phyloP scores from a whole-genome alignment of 2,888 invertebrate genomes.

The Melinaea menophilus region DNA sequence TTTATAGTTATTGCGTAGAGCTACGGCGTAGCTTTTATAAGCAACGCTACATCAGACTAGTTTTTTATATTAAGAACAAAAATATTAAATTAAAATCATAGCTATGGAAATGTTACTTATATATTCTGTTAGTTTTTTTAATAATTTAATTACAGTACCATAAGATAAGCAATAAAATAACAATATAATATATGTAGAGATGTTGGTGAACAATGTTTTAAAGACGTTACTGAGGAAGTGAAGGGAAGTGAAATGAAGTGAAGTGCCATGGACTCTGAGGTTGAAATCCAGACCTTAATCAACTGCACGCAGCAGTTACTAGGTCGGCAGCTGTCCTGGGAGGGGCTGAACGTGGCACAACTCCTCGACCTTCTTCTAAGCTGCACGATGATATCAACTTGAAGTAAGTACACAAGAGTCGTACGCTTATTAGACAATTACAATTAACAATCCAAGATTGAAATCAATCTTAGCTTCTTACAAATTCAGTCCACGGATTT shows the following conservation, averaged over 20 bases:
- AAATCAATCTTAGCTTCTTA: background rate
- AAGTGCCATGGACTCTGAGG: too few species aligned
- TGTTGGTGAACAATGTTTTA: conserved; percentile 28
- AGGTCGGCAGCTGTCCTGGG: conserved; percentile 56
- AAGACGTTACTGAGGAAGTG: conserved; percentile 14
- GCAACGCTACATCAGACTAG: too few species aligned
- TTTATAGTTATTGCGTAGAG: too few species aligned
- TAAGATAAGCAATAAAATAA: too few species aligned
- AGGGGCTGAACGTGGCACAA: conserved; percentile 62
- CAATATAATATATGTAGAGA: conserved; percentile 23
- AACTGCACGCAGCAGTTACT: conserved; percentile 70
- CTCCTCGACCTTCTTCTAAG: conserved; percentile 61
- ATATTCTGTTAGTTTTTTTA: too few species aligned
- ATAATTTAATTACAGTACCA: too few species aligned
- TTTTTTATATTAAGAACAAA: too few species aligned
- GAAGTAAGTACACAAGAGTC: conserved; percentile 52
- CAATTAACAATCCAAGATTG: background rate
- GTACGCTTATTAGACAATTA: background rate
- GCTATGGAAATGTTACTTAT: too few species aligned
- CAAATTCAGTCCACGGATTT: background rate
- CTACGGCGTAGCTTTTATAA: too few species aligned
- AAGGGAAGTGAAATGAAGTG: too few species aligned
- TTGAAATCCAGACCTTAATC: conserved; percentile 60
- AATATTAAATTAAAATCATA: too few species aligned
- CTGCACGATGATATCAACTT: conserved; percentile 64